Percentiles rank a stretch among this genome's conserved stretches.
These are phyloP conservation scores for Hypsibius dujardini DNA, from an alignment of 1,140 invertebrate genomes.

Conservation along the genomic window DNA sequence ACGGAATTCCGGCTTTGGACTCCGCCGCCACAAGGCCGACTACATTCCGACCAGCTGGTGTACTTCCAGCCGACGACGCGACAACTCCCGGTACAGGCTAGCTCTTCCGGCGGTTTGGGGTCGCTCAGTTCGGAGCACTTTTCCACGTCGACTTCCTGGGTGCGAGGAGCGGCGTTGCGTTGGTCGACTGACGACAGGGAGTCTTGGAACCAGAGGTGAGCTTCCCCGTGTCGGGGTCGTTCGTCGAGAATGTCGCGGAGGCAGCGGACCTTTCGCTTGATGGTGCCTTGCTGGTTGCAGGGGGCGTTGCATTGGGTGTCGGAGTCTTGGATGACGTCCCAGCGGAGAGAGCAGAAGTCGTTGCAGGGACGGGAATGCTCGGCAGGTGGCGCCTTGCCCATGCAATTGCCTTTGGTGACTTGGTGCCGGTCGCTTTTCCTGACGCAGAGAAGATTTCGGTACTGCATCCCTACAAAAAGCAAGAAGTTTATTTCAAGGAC, in stretches of 20 bases:
- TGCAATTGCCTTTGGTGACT: slow-evolving; percentile 25
- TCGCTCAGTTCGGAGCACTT: slow-evolving; percentile 39
- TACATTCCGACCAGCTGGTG: slow-evolving; percentile 46
- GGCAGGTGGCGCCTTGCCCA: slow-evolving; percentile 22
- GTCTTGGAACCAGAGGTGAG: slow-evolving; percentile 30
- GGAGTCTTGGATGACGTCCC: slow-evolving; percentile 22
- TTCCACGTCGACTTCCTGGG: slow-evolving; percentile 30
- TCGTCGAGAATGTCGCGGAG: slow-evolving; percentile 40
- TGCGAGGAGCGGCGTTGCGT: slow-evolving; percentile 24
- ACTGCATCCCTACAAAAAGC: slow-evolving; percentile 28
- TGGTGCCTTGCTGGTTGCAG: slow-evolving; percentile 35
- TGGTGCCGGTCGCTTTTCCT: slow-evolving; percentile 23
- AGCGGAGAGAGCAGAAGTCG: slow-evolving; percentile 27
- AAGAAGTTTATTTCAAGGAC: no score
- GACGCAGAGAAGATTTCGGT: slow-evolving; percentile 27
- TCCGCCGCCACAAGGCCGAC: slow-evolving; percentile 46
- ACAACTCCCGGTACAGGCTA: slow-evolving; percentile 48
- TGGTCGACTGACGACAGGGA: slow-evolving; percentile 39
- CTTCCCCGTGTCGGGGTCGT: slow-evolving; percentile 35
- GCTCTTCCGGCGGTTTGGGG: slow-evolving; percentile 35
- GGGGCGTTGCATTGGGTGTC: slow-evolving; percentile 35
- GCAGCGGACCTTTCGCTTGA: slow-evolving; percentile 40
- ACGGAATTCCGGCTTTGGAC: slow-evolving; percentile 39
- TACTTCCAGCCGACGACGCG: slow-evolving; percentile 48
- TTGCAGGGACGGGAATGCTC: slow-evolving; percentile 23